Evolutionary conservation across 2,113 vertebrate genomes (phyloP), one percentile per base, ranked within the genome.

Genomic region (Pionites leucogaster): DNA sequence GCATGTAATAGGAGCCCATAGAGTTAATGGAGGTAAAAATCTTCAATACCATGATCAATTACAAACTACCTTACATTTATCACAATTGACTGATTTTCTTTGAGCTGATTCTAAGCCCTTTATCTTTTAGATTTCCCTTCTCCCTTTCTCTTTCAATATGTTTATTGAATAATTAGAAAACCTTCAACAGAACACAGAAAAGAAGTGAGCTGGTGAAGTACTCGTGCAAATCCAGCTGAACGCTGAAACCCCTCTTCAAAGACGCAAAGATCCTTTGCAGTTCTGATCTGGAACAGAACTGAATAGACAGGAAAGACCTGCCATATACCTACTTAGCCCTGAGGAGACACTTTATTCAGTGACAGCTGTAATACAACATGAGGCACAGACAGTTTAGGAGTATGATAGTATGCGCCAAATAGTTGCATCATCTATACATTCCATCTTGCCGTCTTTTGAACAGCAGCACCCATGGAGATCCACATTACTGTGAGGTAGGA

Each of bases 1-100:
- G 64, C 24, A 19, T 91, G 83, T 88, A 91, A 80, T 64, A 70
- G 74, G 84, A 93, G 67, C 42, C 41, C 60, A 93, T 53, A 62
- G 92, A 82, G 89, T 68, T 92, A 95, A 96, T 72, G 65, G 75
- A 79, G 63, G 72, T 79, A 84, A 92, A 96, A 93, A 69, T 84
- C 86, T 93, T 92, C 91, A 83, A 92, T 92, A 95, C 13, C 82
- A 52, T 1, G 13, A 97, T 96, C 95, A 94, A 87, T 96, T 96
- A 78, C 44, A 59, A 86, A 71, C 74, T 77, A 42, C 82, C 60
- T 85, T 41, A 79, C 33, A 92, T 97, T 96, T 87, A 96, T 97
- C 92, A 95, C 52, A 60, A 95, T 17, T 76, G 82, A 88, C 92
- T 96, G 86, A 71, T 96, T 91, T 90, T 80, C 93, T 95, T 63